These are phyloP conservation scores for Ahaetulla prasina DNA, from an alignment of 2,113 vertebrate species.

Conservation along the genomic window DNA sequence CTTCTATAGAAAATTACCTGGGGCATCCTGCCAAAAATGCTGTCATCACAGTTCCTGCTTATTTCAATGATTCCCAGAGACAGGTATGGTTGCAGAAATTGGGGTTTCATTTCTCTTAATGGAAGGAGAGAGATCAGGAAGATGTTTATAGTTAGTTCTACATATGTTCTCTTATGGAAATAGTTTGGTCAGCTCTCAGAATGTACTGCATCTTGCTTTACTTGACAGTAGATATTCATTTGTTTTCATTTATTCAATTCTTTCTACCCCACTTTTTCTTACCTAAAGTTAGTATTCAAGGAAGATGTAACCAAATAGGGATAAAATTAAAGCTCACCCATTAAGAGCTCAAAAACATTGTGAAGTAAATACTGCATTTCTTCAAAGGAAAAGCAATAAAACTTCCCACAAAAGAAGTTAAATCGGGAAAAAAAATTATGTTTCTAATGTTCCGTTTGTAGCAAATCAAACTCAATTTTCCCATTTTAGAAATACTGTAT, in stretches of 20 bases:
- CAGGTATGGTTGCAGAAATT: constrained; percentile 73
- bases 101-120: neutral
- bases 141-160: neutral
- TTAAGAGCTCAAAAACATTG: neutral
- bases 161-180: neutral
- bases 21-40: constrained; percentile 92
- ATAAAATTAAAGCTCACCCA: neutral
- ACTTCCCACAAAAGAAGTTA: neutral
- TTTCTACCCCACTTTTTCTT: neutral
- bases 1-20: constrained; percentile 84
- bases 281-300: neutral
- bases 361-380: neutral
- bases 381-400: neutral
- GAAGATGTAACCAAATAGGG: neutral
- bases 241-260: neutral
- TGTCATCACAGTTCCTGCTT: constrained; percentile 94
- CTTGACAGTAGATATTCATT: neutral
- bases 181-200: neutral
- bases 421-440: neutral
- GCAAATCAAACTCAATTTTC: neutral
- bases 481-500: neutral
- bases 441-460: neutral
- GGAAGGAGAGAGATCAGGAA: neutral
- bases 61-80: constrained; percentile 98
- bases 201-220: neutral